Conservation (phyloP, 2,113 vertebrate genomes). For the Paramisgurnus dabryanus region DNA sequence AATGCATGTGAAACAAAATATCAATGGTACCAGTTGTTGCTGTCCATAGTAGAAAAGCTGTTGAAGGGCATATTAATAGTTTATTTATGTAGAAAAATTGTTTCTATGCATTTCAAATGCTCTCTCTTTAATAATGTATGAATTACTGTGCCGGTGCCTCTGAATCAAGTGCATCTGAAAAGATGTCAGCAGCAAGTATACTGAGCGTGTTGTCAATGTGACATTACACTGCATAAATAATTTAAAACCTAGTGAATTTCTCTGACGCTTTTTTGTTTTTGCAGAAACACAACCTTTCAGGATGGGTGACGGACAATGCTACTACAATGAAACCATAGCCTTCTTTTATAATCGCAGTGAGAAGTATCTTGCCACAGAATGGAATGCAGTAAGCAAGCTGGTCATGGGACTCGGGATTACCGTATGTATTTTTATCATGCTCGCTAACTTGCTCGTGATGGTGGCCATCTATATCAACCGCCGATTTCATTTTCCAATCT, state of each 20-base stretch:
- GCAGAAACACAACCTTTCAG: conserved; percentile 73
- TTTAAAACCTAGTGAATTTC: no score
- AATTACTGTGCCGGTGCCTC: not conserved
- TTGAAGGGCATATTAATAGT: not conserved
- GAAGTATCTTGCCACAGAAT: conserved; percentile 90
- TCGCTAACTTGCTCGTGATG: conserved; percentile 98
- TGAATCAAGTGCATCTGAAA: not conserved
- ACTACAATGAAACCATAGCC: conserved; percentile 97
- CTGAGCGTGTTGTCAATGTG: not conserved
- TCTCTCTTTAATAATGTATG: not conserved
- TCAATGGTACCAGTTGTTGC: not conserved
- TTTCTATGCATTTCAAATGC: not conserved
- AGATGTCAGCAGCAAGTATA: not conserved
- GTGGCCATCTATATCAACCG: conserved; percentile 98
- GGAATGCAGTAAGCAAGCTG: conserved; percentile 94
- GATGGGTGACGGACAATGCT: conserved; percentile 89
- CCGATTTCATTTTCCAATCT: conserved; percentile 98
- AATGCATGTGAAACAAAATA: not conserved
- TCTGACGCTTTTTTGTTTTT: conserved; percentile 41
- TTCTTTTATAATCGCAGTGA: conserved; percentile 98
- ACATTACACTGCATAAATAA: not conserved
- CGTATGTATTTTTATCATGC: conserved; percentile 98
- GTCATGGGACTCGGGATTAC: conserved; percentile 99
- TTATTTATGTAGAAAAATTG: not conserved
- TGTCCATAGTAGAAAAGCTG: not conserved